Evolutionary conservation across 2,113 vertebrate genomes (phyloP), one percentile per base, ranked within the genome.

Genomic region (Cyprinodon brontotheroides): DNA sequence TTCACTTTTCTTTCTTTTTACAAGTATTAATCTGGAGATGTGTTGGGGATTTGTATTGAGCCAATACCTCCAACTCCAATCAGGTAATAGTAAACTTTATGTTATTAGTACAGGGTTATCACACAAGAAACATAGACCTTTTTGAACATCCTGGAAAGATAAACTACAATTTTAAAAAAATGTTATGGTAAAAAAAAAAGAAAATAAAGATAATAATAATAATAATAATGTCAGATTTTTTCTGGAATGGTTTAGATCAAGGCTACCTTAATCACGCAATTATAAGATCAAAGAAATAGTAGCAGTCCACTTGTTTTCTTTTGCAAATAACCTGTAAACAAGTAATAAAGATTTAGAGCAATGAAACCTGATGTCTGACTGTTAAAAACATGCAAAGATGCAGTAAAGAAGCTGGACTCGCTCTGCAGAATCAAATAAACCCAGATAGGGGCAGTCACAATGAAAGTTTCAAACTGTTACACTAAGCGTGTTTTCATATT

Each of bases 21-120:
- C 50, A n/a, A 57, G n/a, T 57, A n/a, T 20, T 3, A 57, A 57
- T 57, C 50, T 57, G 50, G n/a, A 9, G 2, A 29, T 29, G 29
- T 2, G 29, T 29, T 29, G 29, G 29, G 29, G 50, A 20, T n/a
- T 4, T 41, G 50, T 9, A 57, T 57, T 57, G 2, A 41, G 7
- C 17, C 48, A 83, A 83, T 1, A 48, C 43, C 22, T 17, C 29
- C 53, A 63, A 57, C 11, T 67, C 74, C 68, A 74, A 79, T 87
- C 76, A 79, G 74, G 74, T 15, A 77, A 74, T 66, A 78, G 10
- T 81, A 74, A n/a, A 81, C 14, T 87, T 29, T 77, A 74, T 73
- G 61, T 71, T 79, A 22, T 87, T 78, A 76, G 57, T 70, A 63
- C 65, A 22, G 38, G 61, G 45, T 61, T 17, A 66, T 48, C 61